These are phyloP conservation scores for Drosophila sp. DNA, from an alignment of 1,140 invertebrate genomes.

Conservation along the genomic window DNA sequence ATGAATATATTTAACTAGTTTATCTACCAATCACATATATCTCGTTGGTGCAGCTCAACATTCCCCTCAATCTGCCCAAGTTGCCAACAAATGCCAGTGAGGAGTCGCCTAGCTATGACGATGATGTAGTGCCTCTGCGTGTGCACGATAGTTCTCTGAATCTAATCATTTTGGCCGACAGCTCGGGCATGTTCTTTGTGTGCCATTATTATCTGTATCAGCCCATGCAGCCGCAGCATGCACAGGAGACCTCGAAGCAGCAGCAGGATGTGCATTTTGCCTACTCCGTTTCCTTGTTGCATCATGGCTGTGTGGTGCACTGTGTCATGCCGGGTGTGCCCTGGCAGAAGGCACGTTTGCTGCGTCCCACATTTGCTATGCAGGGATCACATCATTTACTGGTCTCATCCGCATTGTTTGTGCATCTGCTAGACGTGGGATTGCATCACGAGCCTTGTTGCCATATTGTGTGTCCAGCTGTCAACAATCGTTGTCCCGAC, in stretches of 20 bases:
- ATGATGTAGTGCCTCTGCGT: constrained; percentile 90
- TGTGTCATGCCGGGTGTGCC: constrained; percentile 92
- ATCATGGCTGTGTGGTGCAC: constrained; percentile 92
- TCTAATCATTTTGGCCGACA: constrained; percentile 90
- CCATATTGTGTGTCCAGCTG: constrained; percentile 89
- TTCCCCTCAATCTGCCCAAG: constrained; percentile 92
- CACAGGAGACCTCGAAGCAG: constrained; percentile 48
- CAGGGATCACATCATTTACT: constrained; percentile 91
- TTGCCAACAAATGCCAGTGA: constrained; percentile 86
- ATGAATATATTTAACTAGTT: too few relatives aligned
- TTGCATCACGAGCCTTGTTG: constrained; percentile 91
- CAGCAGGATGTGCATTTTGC: constrained; percentile 91
- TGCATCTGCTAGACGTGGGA: constrained; percentile 92
- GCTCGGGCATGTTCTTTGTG: constrained; percentile 90
- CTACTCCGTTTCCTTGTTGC: constrained; percentile 92
- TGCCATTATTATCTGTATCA: constrained; percentile 94
- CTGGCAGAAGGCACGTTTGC: constrained; percentile 89
- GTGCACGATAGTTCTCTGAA: constrained; percentile 93
- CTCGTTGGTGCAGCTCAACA: constrained; percentile 88
- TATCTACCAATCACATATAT: not conserved
- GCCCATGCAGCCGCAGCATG: constrained; percentile 86
- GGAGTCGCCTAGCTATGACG: constrained; percentile 88
- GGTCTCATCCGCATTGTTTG: constrained; percentile 91
- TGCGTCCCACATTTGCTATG: constrained; percentile 90
- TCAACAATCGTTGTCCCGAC: constrained; percentile 85